Conservation (phyloP, 2,888 invertebrate genomes). For the Drosophila rellima region DNA sequence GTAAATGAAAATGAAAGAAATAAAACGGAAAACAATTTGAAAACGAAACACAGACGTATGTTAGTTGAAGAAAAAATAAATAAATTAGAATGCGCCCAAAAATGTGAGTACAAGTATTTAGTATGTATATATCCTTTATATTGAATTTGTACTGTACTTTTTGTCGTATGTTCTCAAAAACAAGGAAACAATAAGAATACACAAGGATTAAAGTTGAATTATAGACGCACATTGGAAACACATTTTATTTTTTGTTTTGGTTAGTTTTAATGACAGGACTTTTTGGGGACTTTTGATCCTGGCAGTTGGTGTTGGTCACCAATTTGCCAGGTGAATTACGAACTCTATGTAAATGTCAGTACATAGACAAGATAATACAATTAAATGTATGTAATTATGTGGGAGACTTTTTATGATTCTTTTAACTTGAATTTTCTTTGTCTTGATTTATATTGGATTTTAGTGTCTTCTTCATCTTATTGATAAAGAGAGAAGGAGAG, state of each 20-base stretch:
- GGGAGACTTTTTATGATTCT: constrained; percentile 27
- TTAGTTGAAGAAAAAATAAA: constrained; percentile 24
- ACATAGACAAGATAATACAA: constrained; percentile 37
- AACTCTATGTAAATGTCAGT: constrained; percentile 23
- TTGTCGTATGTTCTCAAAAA: constrained; percentile 35
- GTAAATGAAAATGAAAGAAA: constrained; percentile 18
- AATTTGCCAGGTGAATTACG: constrained; percentile 20
- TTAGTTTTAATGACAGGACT: constrained; percentile 10
- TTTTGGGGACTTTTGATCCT: constrained; percentile 13
- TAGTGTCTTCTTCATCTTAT: constrained; percentile 34
- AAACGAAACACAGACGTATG: constrained; percentile 41
- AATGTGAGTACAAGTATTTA: constrained; percentile 54
- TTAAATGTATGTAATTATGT: constrained; percentile 50
- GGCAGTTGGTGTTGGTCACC: constrained; percentile 31
- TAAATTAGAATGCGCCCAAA: constrained; percentile 43
- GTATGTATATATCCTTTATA: constrained; percentile 47
- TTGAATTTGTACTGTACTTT: constrained; percentile 49
- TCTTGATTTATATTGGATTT: constrained; percentile 34
- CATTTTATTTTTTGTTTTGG: constrained; percentile 17
- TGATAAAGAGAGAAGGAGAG: constrained; percentile 4
- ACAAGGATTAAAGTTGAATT: constrained; percentile 15
- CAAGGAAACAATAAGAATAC: constrained; percentile 15
- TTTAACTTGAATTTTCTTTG: constrained; percentile 16
- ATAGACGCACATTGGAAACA: constrained; percentile 38
- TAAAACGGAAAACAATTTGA: constrained; percentile 16